Percentiles rank a stretch among this genome's conserved stretches.
Conservation (phyloP, 2,113 vertebrate species). For the Callopanchax toddi region DNA sequence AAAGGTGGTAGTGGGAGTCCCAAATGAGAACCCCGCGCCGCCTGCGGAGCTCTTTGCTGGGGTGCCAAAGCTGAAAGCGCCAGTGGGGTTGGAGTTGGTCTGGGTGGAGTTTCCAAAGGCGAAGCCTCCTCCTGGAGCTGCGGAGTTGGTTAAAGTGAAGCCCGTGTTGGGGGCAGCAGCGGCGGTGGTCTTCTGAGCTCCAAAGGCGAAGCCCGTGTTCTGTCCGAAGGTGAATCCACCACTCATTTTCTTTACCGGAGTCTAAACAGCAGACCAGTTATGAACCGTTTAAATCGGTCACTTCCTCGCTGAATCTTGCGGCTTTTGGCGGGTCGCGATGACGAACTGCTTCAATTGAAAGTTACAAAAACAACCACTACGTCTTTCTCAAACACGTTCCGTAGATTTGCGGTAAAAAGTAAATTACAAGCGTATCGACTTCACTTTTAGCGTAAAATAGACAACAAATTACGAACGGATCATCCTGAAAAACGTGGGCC, state of each 20-base stretch:
- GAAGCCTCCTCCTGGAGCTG: slow-evolving; percentile 76
- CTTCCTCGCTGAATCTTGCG: slow-evolving; percentile 34
- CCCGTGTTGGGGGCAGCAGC: slow-evolving; percentile 41
- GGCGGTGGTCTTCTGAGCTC: slow-evolving; percentile 67
- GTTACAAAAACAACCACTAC: background rate
- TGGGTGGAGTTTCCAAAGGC: slow-evolving; percentile 76
- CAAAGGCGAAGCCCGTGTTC: slow-evolving; percentile 80
- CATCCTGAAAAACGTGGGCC: slow-evolving; percentile 60
- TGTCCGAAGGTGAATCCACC: slow-evolving; percentile 84
- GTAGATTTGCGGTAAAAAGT: background rate
- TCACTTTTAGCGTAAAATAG: background rate
- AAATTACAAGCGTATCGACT: background rate
- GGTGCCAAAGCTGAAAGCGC: slow-evolving; percentile 84
- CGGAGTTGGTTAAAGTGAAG: slow-evolving; percentile 74
- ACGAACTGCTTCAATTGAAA: background rate
- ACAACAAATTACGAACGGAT: slow-evolving; percentile 21
- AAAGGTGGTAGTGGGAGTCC: slow-evolving; percentile 77
- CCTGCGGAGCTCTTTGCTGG: slow-evolving; percentile 65
- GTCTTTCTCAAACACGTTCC: background rate
- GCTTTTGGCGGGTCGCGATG: slow-evolving; percentile 66
- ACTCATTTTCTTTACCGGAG: slow-evolving; percentile 74
- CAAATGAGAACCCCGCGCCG: slow-evolving; percentile 79
- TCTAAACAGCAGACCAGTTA: background rate
- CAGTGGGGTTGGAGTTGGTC: slow-evolving; percentile 51
- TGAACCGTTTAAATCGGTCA: slow-evolving; percentile 43